Evolutionary conservation across 2,888 invertebrate genomes (phyloP), one percentile per base, ranked within the genome.

Genomic region (Fissipunctia ypsillon): DNA sequence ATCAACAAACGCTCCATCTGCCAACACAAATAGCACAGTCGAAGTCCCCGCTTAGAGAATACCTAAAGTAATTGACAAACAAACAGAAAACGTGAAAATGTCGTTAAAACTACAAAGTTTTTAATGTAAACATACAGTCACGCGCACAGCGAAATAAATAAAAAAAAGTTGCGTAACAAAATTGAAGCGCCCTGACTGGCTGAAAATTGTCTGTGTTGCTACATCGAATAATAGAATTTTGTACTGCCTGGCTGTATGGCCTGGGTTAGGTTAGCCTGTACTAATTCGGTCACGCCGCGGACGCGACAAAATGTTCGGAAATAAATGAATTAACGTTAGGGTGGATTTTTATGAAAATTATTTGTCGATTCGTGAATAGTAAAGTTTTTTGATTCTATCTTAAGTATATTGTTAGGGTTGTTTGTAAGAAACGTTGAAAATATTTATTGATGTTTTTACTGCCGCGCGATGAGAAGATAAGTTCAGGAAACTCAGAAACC

Each of bases 171-270:
- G 48, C 59, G 52, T 81, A 83, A 80, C 68, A 61, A 72, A 76
- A 85, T 85, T 83, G 54, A 52, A 64, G 69, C 73, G 48, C 59
- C 28, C 64, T 83, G 85, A 83, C 83, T 85, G 80, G 64, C 66
- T 80, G 31, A 78, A 86, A 76, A 84, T 72, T 45, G 68, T 64
- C 64, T 28, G 52, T 80, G 83, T 87, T 78, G 69, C 74, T 74
- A 73, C 64, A 70, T 65, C 52, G 68, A 74, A 80, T 85, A 82
- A 87, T 70, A 78, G 45, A 78, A 78, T 85, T 84, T 71, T 52
- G 78, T 76, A 60, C 75, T 60, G 73, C 59, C 48, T 59, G 31
- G 35, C 56, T 56, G 19, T 43, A 50, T 59, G 43, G 45, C 12
- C 66, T 64, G 64, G 56, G 59, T 48, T 75, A 68, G 65, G 69